A percentile compares a stretch with the other conserved stretches of the same genome.
Conservation (phyloP, 2,888 invertebrate genomes). For the Hydriomena furcata region DNA sequence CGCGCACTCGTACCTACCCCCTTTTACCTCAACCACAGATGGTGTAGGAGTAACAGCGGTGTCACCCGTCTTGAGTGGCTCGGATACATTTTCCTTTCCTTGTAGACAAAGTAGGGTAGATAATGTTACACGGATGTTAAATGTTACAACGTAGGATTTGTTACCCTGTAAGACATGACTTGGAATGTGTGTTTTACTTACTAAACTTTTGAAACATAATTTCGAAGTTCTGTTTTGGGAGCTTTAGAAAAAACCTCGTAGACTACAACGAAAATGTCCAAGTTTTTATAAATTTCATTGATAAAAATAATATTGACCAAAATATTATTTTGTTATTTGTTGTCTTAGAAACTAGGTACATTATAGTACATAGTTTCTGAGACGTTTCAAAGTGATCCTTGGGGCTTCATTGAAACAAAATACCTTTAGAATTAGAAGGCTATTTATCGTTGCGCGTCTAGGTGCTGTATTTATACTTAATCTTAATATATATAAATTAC, state of each 20-base stretch:
- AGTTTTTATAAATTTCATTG: too few relatives aligned
- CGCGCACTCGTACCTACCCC: constrained; percentile 32
- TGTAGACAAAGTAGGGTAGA: constrained; percentile 28
- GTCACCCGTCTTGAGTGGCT: constrained; percentile 48
- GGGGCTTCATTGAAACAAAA: too few relatives aligned
- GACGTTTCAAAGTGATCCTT: too few relatives aligned
- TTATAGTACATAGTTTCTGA: too few relatives aligned
- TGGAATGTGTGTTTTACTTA: constrained; percentile 9
- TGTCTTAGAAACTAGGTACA: too few relatives aligned
- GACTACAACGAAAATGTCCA: too few relatives aligned
- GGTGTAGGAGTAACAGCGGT: constrained; percentile 29
- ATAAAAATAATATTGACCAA: not conserved
- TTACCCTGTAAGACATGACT: constrained; percentile 6
- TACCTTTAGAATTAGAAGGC: too few relatives aligned
- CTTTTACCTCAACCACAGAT: constrained; percentile 24
- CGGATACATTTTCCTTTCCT: constrained; percentile 31
- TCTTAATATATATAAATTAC: too few relatives aligned
- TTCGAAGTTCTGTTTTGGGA: not conserved
- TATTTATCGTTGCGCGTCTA: too few relatives aligned
- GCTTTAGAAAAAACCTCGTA: not conserved
- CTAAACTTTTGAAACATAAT: not conserved
- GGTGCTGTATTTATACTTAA: too few relatives aligned
- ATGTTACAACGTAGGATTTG: constrained; percentile 17
- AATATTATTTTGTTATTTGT: too few relatives aligned
- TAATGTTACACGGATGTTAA: constrained; percentile 23